phyloP scores from a whole-genome alignment of 2,888 invertebrate genomes.

The Cerastoderma edule region DNA sequence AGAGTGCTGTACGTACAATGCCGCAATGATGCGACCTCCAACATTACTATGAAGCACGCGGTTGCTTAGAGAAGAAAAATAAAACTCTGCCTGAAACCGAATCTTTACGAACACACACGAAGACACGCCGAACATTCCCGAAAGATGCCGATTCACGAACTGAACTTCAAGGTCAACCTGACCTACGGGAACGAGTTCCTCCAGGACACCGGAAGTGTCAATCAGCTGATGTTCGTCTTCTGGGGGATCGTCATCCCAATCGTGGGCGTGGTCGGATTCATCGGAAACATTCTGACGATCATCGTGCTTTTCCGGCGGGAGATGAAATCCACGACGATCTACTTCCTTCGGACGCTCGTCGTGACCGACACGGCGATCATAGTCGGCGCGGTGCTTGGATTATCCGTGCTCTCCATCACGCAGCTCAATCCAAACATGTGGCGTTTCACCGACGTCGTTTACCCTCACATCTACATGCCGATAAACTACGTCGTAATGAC shows the following conservation, averaged over 20 bases:
- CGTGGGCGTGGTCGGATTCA: constrained; percentile 72
- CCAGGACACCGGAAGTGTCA: constrained; percentile 54
- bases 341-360: constrained; percentile 75
- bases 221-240: constrained; percentile 73
- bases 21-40: no score
- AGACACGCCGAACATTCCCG: not conserved
- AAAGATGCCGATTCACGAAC: constrained; percentile 56
- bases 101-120: not conserved
- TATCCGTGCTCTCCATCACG: constrained; percentile 68
- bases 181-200: constrained; percentile 68
- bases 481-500: constrained; percentile 77
- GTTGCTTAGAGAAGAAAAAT: no score
- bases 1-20: no score
- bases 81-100: no score
- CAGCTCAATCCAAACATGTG: constrained; percentile 62
- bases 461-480: constrained; percentile 76
- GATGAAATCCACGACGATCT: constrained; percentile 79
- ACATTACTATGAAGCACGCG: no score
- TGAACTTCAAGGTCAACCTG: constrained; percentile 75
- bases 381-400: constrained; percentile 60
- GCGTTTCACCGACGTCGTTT: constrained; percentile 71
- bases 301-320: constrained; percentile 78
- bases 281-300: constrained; percentile 80
- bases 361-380: constrained; percentile 76
- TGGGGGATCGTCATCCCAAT: constrained; percentile 77